Conservation (phyloP, 2,888 invertebrate species). For the Selenia dentaria region DNA sequence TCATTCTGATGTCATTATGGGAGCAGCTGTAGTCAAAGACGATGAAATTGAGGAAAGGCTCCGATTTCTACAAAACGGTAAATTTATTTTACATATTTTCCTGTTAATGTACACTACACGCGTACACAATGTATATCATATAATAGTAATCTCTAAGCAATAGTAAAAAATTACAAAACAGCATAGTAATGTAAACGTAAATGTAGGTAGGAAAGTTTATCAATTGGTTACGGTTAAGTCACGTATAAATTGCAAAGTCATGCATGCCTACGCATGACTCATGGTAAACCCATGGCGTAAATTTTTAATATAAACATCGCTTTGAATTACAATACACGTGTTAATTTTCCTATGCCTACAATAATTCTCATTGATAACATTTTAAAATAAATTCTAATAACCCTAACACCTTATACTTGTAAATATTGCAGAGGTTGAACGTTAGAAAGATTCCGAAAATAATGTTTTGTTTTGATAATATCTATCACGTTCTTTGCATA, state of each 20-base stretch:
- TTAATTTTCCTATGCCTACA: constrained; percentile 9
- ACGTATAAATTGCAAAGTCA: constrained; percentile 8
- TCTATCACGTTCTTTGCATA: no score
- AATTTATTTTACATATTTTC: constrained; percentile 2
- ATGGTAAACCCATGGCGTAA: constrained; percentile 14
- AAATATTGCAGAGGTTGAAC: no score
- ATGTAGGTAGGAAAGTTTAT: constrained; percentile 10
- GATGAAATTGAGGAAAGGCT: constrained; percentile 89
- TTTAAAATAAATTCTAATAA: no score
- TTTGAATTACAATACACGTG: constrained; percentile 9
- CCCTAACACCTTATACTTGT: no score
- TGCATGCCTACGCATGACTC: constrained; percentile 18
- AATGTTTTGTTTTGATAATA: no score
- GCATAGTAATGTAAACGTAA: background rate
- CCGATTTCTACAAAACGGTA: constrained; percentile 95
- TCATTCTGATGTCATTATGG: constrained; percentile 99
- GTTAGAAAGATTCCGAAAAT: no score
- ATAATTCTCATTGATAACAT: no score
- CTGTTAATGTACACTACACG: no score
- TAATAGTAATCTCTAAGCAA: no score
- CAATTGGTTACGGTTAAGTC: background rate
- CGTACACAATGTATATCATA: background rate
- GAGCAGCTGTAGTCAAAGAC: constrained; percentile 91
- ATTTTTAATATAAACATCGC: constrained; percentile 12
- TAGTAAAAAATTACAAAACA: no score